A percentile compares a stretch with the other conserved stretches of the same genome.
Evolutionary conservation across 2,888 invertebrate species (phyloP).

Genomic region (Eristalis arbustorum): DNA sequence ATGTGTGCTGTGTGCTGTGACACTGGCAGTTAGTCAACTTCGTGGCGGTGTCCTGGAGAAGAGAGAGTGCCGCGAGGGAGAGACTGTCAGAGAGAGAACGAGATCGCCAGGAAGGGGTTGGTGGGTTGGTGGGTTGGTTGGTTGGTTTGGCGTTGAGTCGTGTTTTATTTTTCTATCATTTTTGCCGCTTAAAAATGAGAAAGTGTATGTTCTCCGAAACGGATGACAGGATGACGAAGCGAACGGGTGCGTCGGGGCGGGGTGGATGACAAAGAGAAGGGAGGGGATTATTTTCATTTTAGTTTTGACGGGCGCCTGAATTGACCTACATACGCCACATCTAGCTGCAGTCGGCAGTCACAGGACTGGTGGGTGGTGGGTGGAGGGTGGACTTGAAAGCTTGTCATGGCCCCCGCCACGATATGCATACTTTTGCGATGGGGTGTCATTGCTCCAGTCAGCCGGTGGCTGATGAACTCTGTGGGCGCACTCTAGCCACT

Average conservation of each 20-base stretch:
- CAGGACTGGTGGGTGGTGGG: not conserved
- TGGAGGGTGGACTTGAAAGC: not conserved
- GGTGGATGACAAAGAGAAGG: not conserved
- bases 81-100: not conserved
- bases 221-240: not conserved
- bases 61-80: too few relatives aligned
- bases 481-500: too few relatives aligned
- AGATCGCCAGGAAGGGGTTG: not conserved
- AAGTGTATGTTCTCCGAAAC: not conserved
- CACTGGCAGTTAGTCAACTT: too few relatives aligned
- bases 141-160: too few relatives aligned
- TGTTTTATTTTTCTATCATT: not conserved
- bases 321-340: not conserved
- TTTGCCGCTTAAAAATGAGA: not conserved
- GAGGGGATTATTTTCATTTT: not conserved
- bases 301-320: not conserved
- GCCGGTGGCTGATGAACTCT: too few relatives aligned
- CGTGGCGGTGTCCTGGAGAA: not conserved
- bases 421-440: too few relatives aligned
- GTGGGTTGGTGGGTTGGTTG: not conserved
- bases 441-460: too few relatives aligned
- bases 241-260: not conserved
- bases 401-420: not conserved
- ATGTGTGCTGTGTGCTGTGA: not conserved
- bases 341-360: not conserved